Base-by-base conservation (phyloP, 1,140 invertebrate genomes). In the Drosophila santomea region DNA sequence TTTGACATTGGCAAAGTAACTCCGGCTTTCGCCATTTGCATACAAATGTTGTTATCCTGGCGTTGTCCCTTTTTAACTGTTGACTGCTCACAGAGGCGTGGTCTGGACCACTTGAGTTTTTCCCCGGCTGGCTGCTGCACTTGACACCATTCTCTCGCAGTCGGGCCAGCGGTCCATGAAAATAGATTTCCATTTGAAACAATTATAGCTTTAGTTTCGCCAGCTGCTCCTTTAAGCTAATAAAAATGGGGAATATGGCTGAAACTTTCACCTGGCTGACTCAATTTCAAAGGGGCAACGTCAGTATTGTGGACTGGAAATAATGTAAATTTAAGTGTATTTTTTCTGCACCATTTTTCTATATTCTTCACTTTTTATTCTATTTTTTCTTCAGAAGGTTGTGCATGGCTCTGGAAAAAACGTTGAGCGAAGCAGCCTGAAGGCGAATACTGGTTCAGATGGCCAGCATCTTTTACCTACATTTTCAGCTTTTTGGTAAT, bases 241-340 rank as follows among this genome's bases (percentile, higher is more conserved):
- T 71, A 69, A 71, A 71, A 48, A 47, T 48, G 44, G 48, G 25
- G 11, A 36, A 48, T 28, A 57, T 8, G 44, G 20, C 36, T 15
- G 64, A 23, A 48, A 72, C 68, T 72, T 72, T 72, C 66, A 72
- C 68, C 67, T 71, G 64, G 67, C 36, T 72, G 68, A 58, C 39
- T 28, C 67, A 66, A 69, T 38, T 72, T 15, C 47, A 72, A 60
- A 72, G 39, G 47, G 67, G 66, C 56, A 57, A 52, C 74, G 54
- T 61, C 52, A 61, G 67, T 76, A 58, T 74, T 56, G 78, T 82
- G 82, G 45, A 78, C 82, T 80, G 82, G 82, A 85, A 85, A 88
- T 88, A 80, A 85, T 85, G 82, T 85, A 85, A 81, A 85, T 85
- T 88, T 88, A 85, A 85, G 82, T 88, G 69, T 74, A 66, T 75